phyloP scores from a whole-genome alignment of 23 tunicate genomes.

The Trididemnum nubilum region DNA sequence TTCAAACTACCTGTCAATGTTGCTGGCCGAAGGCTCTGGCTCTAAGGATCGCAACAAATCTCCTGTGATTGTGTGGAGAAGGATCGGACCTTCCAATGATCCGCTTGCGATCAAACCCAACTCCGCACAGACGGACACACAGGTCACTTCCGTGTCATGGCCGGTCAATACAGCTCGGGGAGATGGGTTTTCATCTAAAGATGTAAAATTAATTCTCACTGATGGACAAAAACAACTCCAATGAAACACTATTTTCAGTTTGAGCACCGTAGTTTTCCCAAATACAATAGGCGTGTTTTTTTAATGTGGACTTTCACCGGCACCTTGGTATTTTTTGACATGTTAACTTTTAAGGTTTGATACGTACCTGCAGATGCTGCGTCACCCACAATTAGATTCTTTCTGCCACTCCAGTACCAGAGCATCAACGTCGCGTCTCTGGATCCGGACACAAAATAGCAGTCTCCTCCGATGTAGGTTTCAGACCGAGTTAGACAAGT shows the following conservation, averaged over 20 bases:
- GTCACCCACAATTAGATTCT: conserved; percentile 83
- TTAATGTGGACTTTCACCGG: too few relatives aligned
- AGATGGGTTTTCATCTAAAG: conserved; percentile 81
- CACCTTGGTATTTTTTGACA: too few relatives aligned
- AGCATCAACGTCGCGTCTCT: conserved; percentile 95
- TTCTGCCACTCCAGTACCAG: conserved; percentile 99
- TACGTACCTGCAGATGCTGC: conserved; percentile 55
- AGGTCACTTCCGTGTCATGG: conserved; percentile 86
- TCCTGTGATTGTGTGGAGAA: conserved; percentile 97
- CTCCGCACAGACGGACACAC: conserved; percentile 93
- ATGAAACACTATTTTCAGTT: too few relatives aligned
- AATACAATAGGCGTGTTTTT: too few relatives aligned
- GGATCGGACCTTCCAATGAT: conserved; percentile 86
- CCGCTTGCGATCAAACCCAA: conserved; percentile 93
- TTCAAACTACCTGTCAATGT: too few relatives aligned
- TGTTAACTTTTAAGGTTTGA: too few relatives aligned
- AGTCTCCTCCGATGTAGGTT: conserved; percentile 97
- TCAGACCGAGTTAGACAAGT: conserved; percentile 91
- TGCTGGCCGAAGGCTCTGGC: too few relatives aligned
- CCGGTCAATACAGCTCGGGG: conserved; percentile 95
- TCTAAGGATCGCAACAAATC: conserved; percentile 81
- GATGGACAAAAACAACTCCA: neutral
- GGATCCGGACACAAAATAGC: conserved; percentile 96
- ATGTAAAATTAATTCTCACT: neutral
- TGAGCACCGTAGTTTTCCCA: too few relatives aligned